These are phyloP conservation scores for Diplosoma virens DNA, from an alignment of 23 tunicate species.

Conservation along the genomic window DNA sequence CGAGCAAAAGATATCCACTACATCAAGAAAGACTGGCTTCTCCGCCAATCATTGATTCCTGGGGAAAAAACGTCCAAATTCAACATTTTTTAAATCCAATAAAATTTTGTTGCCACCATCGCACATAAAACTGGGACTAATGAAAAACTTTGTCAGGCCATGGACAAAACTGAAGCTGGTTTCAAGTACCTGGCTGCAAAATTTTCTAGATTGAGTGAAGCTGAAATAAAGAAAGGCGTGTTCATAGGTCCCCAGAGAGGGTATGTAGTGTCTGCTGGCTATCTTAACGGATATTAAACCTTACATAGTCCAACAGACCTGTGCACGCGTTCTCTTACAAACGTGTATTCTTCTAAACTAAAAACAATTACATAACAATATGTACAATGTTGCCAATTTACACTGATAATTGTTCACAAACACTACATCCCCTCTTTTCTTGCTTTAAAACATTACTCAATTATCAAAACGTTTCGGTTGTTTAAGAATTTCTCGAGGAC, in stretches of 20 bases:
- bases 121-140: neutral
- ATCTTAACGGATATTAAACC: too few relatives aligned
- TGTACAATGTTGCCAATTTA: too few relatives aligned
- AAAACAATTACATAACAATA: too few relatives aligned
- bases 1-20: neutral
- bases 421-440: too few relatives aligned
- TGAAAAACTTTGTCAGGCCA: neutral
- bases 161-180: neutral
- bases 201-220: neutral
- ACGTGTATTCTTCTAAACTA: too few relatives aligned
- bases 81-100: neutral
- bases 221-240: constrained; percentile 5
- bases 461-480: too few relatives aligned
- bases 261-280: too few relatives aligned
- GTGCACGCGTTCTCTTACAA: too few relatives aligned
- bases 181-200: constrained; percentile 9
- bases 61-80: constrained; percentile 3
- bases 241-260: constrained; percentile 6
- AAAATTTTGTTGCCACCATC: neutral
- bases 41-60: constrained; percentile 5
- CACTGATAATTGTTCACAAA: too few relatives aligned
- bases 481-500: too few relatives aligned
- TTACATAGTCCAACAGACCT: too few relatives aligned
- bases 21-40: neutral
- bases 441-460: too few relatives aligned